Evolutionary conservation across 2,797 vertebrate genomes (phyloP).

Genomic region (Cyclura pinguis): DNA sequence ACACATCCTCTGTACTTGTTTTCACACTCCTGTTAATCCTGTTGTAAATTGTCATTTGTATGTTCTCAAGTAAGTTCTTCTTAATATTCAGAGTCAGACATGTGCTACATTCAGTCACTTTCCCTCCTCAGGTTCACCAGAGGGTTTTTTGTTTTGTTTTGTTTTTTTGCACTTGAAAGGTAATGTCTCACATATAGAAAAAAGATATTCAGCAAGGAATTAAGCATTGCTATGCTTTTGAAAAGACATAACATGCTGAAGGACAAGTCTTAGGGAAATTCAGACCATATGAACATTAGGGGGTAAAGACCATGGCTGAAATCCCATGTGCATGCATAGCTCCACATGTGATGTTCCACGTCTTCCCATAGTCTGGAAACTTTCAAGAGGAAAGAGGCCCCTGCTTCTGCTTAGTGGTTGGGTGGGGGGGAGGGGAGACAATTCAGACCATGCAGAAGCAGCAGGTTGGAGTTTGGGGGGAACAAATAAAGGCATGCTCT

Average conservation of each 20-base stretch:
- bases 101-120: background rate
- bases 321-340: no score
- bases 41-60: constrained; percentile 21
- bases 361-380: no score
- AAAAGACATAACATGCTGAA: background rate
- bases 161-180: constrained; percentile 18
- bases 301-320: no score
- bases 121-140: background rate
- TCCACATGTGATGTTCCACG: no score
- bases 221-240: background rate
- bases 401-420: no score
- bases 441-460: no score
- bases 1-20: background rate
- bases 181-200: constrained; percentile 21
- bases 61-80: background rate
- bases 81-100: constrained; percentile 22
- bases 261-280: background rate
- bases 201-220: background rate
- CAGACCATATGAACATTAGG: background rate
- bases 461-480: no score
- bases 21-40: constrained; percentile 3
- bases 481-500: no score
- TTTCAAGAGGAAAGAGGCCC: no score
- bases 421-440: no score
- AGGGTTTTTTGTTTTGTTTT: no score